Evolutionary conservation across 2,888 invertebrate species (phyloP), one percentile per base, ranked within the genome.

Genomic region (Drosophila paucipuncta): DNA sequence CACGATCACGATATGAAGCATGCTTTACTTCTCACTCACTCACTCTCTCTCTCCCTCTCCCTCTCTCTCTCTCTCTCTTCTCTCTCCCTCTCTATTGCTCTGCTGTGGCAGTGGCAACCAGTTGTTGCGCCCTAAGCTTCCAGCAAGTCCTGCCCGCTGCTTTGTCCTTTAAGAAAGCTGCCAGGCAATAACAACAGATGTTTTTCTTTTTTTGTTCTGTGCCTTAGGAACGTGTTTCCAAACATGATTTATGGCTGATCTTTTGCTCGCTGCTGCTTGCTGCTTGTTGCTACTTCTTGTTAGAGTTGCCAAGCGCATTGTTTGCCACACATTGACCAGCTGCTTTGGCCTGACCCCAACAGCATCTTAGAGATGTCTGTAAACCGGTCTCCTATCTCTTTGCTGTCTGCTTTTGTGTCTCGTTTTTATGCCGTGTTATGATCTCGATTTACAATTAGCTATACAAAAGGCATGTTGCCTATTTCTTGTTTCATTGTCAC

Each of bases 181-280:
- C 72, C 50, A 47, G 39, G 52, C 68, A 70, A 76, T 62, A 82
- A 76, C 73, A 90, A 86, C 85, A 86, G 85, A 86, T 81, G 80
- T 73, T 82, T 78, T 54, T 52, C 33, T 33, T 62, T 61, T 22
- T 55, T 63, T 31, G 43, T 47, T n/a, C 61, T 60, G 37, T 64
- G 60, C 59, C 54, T 18, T 55, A 61, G 70, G 84, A 86, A 90
- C 87, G 89, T 87, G 87, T 87, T 87, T 66, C 78, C 78, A 84
- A 87, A 83, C 87, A 89, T 90, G 87, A 87, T 87, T 87, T 87
- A 87, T 90, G 70, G 89, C 89, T 87, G 80, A 87, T 73, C 74
- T 71, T 76, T 35, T 43, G 49, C 54, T 64, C 39, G 80, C 39
- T 54, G 49, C 60, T 65, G 33, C 50, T 43, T 28, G 54, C 43